Percentiles rank a stretch among this genome's conserved stretches.
These are phyloP conservation scores for Bujurquina vittata DNA, from an alignment of 2,113 vertebrate species.

Conservation along the genomic window DNA sequence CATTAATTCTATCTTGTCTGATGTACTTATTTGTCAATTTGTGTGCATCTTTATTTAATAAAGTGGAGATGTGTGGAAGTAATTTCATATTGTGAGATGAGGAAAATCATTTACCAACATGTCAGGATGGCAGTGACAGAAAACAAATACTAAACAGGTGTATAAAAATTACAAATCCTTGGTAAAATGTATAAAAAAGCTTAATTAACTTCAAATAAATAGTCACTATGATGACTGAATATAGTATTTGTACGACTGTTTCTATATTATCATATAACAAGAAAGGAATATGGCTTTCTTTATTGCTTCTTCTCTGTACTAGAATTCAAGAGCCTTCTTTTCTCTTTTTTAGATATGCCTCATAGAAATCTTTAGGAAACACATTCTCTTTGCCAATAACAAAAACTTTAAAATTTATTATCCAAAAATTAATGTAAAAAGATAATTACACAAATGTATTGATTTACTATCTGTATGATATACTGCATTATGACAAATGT, in stretches of 20 bases:
- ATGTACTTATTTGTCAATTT: conserved; percentile 35
- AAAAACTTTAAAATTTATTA: conserved; percentile 10
- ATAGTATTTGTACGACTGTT: conserved; percentile 24
- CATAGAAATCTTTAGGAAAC: conserved; percentile 73
- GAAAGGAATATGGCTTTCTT: conserved; percentile 55
- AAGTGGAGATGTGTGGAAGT: conserved; percentile 10
- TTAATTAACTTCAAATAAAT: conserved; percentile 11
- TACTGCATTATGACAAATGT: neutral
- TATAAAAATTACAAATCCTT: conserved; percentile 4
- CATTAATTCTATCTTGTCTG: conserved; percentile 58
- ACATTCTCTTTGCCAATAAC: conserved; percentile 46
- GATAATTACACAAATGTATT: neutral
- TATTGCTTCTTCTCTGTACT: conserved; percentile 54
- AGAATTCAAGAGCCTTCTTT: conserved; percentile 57
- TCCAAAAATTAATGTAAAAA: neutral
- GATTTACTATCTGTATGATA: neutral
- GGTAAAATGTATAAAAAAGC: conserved; percentile 4
- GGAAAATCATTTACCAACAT: conserved; percentile 7
- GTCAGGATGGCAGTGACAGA: conserved; percentile 22
- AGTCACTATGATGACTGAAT: neutral
- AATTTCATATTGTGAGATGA: conserved; percentile 19
- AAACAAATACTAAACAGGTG: neutral
- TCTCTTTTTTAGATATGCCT: conserved; percentile 58
- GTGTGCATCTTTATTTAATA: conserved; percentile 41
- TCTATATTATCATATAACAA: conserved; percentile 40